phyloP scores from a whole-genome alignment of 2,888 invertebrate genomes.

The Theristus sp. region DNA sequence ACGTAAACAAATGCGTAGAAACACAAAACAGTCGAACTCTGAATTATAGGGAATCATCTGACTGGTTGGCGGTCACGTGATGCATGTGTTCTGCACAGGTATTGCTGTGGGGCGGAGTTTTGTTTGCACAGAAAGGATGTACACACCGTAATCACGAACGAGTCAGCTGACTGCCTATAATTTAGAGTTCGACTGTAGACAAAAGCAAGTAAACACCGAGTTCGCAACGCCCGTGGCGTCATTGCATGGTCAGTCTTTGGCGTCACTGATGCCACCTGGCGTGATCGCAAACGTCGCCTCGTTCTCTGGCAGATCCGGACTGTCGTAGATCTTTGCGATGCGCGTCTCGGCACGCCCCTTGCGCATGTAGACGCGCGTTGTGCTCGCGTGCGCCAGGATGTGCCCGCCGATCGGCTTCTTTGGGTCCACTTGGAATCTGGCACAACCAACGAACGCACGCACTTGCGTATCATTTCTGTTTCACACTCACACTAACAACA shows the following conservation, averaged over 20 bases:
- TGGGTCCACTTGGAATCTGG: slow-evolving; percentile 45
- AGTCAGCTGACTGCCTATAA: too few species aligned
- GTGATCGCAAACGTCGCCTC: slow-evolving; percentile 58
- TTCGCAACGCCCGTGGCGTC: too few species aligned
- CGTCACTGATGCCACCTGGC: slow-evolving; percentile 47
- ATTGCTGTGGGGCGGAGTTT: too few species aligned
- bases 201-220: too few species aligned
- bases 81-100: too few species aligned
- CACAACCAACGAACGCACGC: background rate
- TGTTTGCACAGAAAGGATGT: too few species aligned
- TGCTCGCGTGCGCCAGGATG: slow-evolving; percentile 60
- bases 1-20: too few species aligned
- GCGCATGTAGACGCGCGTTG: slow-evolving; percentile 50
- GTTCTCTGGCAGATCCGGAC: slow-evolving; percentile 58
- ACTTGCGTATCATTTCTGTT: background rate
- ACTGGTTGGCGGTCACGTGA: too few species aligned
- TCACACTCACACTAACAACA: background rate
- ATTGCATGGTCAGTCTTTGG: slow-evolving; percentile 46
- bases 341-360: slow-evolving; percentile 52
- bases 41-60: too few species aligned
- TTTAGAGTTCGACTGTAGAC: too few species aligned
- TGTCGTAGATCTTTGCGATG: slow-evolving; percentile 43
- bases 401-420: slow-evolving; percentile 64
- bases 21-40: too few species aligned
- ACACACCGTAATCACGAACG: too few species aligned